Evolutionary conservation across 2,113 vertebrate species (phyloP).

Genomic region (Zosterops pallidus): DNA sequence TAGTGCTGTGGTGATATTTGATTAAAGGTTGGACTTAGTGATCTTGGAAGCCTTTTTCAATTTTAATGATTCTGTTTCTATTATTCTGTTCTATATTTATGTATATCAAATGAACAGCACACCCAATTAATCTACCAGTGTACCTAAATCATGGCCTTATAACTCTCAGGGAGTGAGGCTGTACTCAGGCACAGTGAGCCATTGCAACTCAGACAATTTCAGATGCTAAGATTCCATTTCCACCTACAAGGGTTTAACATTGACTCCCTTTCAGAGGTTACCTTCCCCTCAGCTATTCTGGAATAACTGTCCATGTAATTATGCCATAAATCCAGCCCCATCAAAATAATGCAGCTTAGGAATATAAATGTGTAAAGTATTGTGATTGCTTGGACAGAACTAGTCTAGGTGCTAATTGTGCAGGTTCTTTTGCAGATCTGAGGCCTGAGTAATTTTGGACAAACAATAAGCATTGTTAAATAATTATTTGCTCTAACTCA

Average conservation of each 20-base stretch:
- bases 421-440: background rate
- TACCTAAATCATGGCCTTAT: background rate
- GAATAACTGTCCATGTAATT: constrained; percentile 14
- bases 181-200: background rate
- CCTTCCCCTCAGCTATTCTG: background rate
- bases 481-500: background rate
- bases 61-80: background rate
- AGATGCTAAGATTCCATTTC: background rate
- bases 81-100: background rate
- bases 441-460: background rate
- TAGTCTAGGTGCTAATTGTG: background rate
- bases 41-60: background rate
- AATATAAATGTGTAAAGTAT: background rate
- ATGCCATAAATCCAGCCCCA: background rate
- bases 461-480: background rate
- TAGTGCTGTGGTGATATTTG: background rate
- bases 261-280: background rate
- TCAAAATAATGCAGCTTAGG: background rate
- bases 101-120: background rate
- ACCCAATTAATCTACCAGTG: background rate
- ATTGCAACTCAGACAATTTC: background rate
- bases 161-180: background rate
- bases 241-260: background rate
- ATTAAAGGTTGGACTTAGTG: background rate
- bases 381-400: background rate